A percentile compares a stretch with the other conserved stretches of the same genome.
These are phyloP conservation scores for Sebastes diaconus DNA, from an alignment of 2,797 vertebrate genomes.

Conservation along the genomic window DNA sequence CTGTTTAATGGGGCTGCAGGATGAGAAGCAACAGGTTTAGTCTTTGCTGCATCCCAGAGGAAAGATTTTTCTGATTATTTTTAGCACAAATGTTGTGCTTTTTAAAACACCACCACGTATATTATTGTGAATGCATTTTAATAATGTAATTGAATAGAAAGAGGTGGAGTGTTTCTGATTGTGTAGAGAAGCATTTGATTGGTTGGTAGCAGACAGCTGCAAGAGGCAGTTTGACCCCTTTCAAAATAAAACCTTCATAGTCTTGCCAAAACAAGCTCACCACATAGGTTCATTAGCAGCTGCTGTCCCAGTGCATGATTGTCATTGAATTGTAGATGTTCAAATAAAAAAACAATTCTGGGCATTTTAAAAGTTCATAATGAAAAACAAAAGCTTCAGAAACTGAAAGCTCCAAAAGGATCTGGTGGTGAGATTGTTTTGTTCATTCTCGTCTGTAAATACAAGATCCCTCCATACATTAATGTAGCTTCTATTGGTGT, in stretches of 20 bases:
- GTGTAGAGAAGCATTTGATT: neutral
- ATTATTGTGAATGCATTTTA: neutral
- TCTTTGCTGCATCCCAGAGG: neutral
- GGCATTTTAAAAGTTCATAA: neutral
- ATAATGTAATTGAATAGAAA: neutral
- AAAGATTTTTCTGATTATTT: neutral
- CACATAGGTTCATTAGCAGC: neutral
- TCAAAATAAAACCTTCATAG: slow-evolving; percentile 41
- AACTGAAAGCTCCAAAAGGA: neutral
- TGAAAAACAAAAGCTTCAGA: neutral
- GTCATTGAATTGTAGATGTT: neutral
- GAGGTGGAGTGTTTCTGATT: neutral
- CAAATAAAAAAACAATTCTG: neutral
- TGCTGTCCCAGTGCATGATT: neutral
- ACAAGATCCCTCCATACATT: neutral
- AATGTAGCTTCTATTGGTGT: no score
- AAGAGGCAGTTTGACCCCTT: neutral
- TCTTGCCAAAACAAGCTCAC: neutral
- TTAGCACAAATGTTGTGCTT: neutral
- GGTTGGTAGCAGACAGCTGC: slow-evolving; percentile 11
- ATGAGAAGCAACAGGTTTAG: slow-evolving; percentile 9
- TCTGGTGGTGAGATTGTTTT: neutral
- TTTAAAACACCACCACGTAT: neutral
- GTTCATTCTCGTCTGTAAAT: neutral
- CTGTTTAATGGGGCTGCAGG: neutral